Conservation (phyloP, 1,140 invertebrate species). For the Cyclina sinensis region DNA sequence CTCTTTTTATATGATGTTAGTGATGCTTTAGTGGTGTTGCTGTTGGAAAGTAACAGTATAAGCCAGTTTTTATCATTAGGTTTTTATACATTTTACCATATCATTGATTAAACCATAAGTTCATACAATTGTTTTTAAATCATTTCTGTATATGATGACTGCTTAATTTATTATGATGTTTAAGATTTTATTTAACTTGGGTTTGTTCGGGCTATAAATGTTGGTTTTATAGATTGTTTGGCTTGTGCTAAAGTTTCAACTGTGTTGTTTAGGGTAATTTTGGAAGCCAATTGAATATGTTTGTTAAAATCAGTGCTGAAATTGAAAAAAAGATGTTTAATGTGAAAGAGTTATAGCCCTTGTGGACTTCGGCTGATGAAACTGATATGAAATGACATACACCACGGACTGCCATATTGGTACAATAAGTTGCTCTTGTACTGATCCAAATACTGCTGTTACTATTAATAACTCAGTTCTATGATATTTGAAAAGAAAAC, state of each 20-base stretch:
- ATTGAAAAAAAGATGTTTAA: no score
- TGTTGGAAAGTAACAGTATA: conserved; percentile 19
- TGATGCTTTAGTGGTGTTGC: conserved; percentile 51
- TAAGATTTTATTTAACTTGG: neutral
- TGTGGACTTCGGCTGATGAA: conserved; percentile 20
- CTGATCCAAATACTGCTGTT: no score
- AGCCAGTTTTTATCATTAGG: conserved; percentile 30
- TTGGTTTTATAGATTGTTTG: neutral
- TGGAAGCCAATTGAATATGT: neutral
- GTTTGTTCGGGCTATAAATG: conserved; percentile 23
- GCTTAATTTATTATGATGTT: conserved; percentile 18
- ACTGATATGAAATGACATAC: conserved; percentile 28
- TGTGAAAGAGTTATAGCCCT: no score
- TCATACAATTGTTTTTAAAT: neutral
- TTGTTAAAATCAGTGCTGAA: neutral
- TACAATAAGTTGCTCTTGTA: no score
- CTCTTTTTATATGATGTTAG: conserved; percentile 49
- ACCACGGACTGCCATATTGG: neutral
- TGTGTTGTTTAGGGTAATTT: neutral
- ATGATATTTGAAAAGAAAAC: no score
- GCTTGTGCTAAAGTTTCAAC: neutral
- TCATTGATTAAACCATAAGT: conserved; percentile 19
- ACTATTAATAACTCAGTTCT: no score
- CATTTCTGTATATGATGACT: conserved; percentile 29
- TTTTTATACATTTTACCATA: conserved; percentile 53